Base-by-base conservation (phyloP, 1,140 invertebrate species). In the Hyphantria cunea region DNA sequence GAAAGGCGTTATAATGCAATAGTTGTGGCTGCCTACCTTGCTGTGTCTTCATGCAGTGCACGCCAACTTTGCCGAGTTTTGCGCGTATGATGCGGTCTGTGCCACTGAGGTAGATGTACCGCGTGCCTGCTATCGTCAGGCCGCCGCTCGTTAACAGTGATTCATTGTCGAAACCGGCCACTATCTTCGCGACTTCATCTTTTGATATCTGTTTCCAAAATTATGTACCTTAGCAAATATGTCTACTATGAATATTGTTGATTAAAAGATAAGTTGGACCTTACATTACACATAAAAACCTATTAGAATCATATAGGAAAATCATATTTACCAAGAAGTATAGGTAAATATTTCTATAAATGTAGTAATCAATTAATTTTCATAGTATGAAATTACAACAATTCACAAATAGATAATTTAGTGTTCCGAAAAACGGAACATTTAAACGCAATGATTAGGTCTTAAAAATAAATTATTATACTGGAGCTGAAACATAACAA, bases 21-120 rank as follows among this genome's bases (percentile, higher is more conserved):
- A 7, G 37, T 39, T n/a, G 7, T 39, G 9, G n/a, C 9, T 39
- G 37, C 90, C 90, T 86, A 96, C 95, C 95, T 94, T 98, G 96
- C 92, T 94, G 93, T 91, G 96, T 98, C 93, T 97, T 97, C 96
- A 97, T 97, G 95, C 96, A 97, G 89, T 97, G 96, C 58, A 97
- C 95, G 76, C 97, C 97, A 83, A 96, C 95, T 93, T 97, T 96
- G 84, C 95, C 96, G 66, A 97, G 93, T 92, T 97, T 97, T 86
- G 96, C 96, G 91, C 97, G 95, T 89, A 98, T 95, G 72, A 98
- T 96, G 83, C 95, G 94, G 82, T 97, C 96, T 92, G 96, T 96
- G 81, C 96, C 96, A 75, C 96, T 97, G 86, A 97, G 93, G 93
- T 97, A 98, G 91, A 98, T 97, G 94, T 97, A 97, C 92, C 96